Conservation (phyloP, 2,113 vertebrate genomes). For the Odocoileus virginianus region DNA sequence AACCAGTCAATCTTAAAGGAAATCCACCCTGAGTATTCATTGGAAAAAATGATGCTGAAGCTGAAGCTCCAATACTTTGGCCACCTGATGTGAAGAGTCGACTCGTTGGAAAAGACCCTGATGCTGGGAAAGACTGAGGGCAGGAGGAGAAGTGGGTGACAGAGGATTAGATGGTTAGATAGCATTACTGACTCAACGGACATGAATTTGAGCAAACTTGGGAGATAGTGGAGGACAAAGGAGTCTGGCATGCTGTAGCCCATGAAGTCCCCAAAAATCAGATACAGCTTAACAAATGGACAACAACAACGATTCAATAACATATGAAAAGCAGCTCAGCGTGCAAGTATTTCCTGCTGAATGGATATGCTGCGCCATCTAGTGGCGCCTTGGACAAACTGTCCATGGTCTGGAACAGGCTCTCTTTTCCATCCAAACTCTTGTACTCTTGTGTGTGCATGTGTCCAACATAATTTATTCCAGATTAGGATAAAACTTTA, state of each 20-base stretch:
- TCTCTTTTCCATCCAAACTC: background rate
- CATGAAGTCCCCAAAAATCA: background rate
- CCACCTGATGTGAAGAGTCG: background rate
- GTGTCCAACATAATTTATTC: background rate
- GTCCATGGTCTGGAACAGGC: fast-evolving
- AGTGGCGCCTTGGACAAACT: background rate
- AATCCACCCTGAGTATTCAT: background rate
- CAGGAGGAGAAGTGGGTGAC: background rate
- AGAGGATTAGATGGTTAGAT: background rate
- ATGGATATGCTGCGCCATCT: constrained; percentile 71
- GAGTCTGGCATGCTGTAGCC: background rate
- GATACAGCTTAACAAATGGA: background rate
- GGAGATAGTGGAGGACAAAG: background rate
- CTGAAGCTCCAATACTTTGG: background rate
- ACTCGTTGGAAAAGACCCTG: background rate
- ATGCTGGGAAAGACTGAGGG: background rate
- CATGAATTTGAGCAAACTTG: background rate
- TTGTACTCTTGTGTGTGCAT: background rate
- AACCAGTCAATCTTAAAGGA: background rate
- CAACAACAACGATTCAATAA: background rate
- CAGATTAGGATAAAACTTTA: background rate
- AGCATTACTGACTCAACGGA: background rate
- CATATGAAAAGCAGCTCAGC: background rate
- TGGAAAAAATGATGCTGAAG: background rate
- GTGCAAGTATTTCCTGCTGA: fast-evolving